Evolutionary conservation across 64 coral and sea anemone species (phyloP), one percentile per base, ranked within the genome.

Genomic region (Dendrophyllia cribrosa): DNA sequence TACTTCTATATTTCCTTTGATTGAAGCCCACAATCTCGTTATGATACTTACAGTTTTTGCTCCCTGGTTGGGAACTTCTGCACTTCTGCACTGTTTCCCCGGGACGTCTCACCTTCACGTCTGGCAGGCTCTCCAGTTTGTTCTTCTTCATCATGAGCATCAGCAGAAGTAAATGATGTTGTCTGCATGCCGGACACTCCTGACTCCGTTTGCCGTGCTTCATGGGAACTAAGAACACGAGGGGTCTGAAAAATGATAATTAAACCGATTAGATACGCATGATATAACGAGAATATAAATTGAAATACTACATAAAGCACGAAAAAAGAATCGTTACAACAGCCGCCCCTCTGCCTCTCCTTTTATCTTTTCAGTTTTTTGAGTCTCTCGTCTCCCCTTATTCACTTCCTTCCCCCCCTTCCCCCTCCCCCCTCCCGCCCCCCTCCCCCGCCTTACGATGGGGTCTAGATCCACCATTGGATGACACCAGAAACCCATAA

Each of bases 81-180:
- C 61, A 85, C 60, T 19, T 71, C 52, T 9, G 69, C 91, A 24
- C 87, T 92, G 77, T 82, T 75, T 87, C 91, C 70, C 69, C 86
- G 49, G 3, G 91, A 92, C 9, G 83, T 92, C 47, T 92, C 91
- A 9, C 91, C 78, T 61, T 43, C 82, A 5, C 82, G 89, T 43
- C 43, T 73, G 5, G 55, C 34, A 26, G 80, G 67, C 25, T 83
- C 61, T 51, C 71, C 78, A 15, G 19, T 59, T 34, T 45, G 70
- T 66, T 64, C 58, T 17, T 71, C 81, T 2, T 62, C 53, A 20
- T 74, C 69, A 43, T 11, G 3, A 58, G 14, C 55, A 47, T 25
- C 6, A 9, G 23, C 4, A 7, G 69, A 69, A 3, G 20, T 58
- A 14, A 88, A 63, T 2, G 68, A 10, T 14, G 86, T 88, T 74